These are phyloP conservation scores for Ochlodes sylvanus DNA, from an alignment of 2,888 invertebrate genomes.

Conservation along the genomic window DNA sequence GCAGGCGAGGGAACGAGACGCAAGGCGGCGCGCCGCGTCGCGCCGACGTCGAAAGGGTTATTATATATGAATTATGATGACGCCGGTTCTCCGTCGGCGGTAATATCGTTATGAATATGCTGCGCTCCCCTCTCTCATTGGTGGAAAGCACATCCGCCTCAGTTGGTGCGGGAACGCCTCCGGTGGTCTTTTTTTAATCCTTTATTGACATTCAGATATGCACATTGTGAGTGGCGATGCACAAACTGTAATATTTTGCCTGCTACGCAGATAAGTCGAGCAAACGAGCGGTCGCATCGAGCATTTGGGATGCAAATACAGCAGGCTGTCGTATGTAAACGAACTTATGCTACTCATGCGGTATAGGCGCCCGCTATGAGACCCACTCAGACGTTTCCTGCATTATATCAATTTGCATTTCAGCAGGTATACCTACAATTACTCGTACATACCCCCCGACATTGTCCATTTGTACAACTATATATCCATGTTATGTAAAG, in stretches of 20 bases:
- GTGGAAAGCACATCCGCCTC: conserved; percentile 81
- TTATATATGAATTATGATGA: conserved; percentile 86
- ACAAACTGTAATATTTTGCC: conserved; percentile 83
- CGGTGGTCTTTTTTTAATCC: conserved; percentile 81
- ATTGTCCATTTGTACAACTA: not conserved
- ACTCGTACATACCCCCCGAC: conserved; percentile 42
- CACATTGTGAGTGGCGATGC: conserved; percentile 80
- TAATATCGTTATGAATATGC: conserved; percentile 86
- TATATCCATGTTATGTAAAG: too few relatives aligned
- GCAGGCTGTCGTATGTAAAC: conserved; percentile 83
- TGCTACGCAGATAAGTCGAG: conserved; percentile 75
- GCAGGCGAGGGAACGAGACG: conserved; percentile 71
- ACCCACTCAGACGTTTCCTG: conserved; percentile 85
- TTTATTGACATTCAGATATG: conserved; percentile 85
- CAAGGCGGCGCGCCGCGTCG: conserved; percentile 67
- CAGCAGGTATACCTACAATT: conserved; percentile 55
- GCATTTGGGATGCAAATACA: conserved; percentile 84
- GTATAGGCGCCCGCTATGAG: conserved; percentile 81
- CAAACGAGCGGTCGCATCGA: conserved; percentile 73
- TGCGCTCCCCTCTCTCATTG: conserved; percentile 79
- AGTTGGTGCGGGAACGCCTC: conserved; percentile 78
- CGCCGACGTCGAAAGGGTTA: conserved; percentile 80
- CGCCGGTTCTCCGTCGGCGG: conserved; percentile 79
- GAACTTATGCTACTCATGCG: conserved; percentile 82
- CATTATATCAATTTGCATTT: conserved; percentile 85